Conservation (phyloP, 2,113 vertebrate genomes). For the Carassius gibelio region DNA sequence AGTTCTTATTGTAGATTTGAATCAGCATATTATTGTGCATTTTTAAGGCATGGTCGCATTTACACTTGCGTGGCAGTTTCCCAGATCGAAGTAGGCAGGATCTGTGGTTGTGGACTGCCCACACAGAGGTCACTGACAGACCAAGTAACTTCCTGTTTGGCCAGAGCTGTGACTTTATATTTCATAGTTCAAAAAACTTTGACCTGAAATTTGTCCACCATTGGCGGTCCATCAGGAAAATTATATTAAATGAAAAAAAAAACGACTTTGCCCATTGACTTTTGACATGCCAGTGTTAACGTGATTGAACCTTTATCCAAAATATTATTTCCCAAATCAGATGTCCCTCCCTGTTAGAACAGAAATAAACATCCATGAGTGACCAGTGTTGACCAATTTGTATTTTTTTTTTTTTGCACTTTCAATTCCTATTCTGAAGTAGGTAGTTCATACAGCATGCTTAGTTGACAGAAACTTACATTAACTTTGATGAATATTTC, state of each 20-base stretch:
- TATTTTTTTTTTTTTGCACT: slow-evolving; percentile 14
- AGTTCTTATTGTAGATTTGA: not conserved
- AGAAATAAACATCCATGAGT: not conserved
- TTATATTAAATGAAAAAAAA: not conserved
- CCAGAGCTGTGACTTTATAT: not conserved
- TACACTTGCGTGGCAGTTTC: not conserved
- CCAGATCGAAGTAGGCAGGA: not conserved
- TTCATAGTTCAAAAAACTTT: not conserved
- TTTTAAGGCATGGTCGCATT: not conserved
- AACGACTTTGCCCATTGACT: too few species aligned
- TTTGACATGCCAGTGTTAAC: not conserved
- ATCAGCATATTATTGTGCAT: not conserved
- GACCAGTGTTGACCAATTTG: slow-evolving; percentile 1
- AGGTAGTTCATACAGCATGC: slow-evolving; percentile 26
- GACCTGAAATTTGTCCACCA: not conserved
- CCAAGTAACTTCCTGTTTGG: not conserved
- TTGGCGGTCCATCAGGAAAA: not conserved
- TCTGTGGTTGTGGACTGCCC: not conserved
- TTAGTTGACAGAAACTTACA: slow-evolving; percentile 27
- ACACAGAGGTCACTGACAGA: slow-evolving; percentile 12
- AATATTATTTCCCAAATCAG: not conserved
- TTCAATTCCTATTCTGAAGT: slow-evolving; percentile 53
- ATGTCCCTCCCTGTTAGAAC: not conserved
- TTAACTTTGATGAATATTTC: slow-evolving; percentile 9
- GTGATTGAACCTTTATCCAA: not conserved